These are phyloP conservation scores for Paedocypris sp. DNA, from an alignment of 2,113 vertebrate genomes.

Conservation along the genomic window DNA sequence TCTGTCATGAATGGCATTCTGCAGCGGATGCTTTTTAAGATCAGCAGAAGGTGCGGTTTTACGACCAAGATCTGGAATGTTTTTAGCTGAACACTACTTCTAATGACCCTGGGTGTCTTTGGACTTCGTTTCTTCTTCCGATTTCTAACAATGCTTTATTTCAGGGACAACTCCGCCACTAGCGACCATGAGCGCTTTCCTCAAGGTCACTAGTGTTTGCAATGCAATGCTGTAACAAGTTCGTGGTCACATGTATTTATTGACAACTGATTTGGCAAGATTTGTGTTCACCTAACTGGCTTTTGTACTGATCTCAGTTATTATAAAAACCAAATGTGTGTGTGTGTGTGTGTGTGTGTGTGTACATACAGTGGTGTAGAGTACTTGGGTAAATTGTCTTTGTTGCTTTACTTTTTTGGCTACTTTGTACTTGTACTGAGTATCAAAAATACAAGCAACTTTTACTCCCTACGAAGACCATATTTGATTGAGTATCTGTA, in stretches of 20 bases:
- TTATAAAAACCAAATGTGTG: too few relatives aligned
- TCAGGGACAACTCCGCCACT: too few relatives aligned
- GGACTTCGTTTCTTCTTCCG: background rate
- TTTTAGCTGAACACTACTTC: background rate
- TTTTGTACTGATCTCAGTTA: background rate
- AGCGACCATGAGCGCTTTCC: background rate
- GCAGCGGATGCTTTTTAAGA: background rate
- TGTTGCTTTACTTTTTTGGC: too few relatives aligned
- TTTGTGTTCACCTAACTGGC: background rate
- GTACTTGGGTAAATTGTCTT: too few relatives aligned
- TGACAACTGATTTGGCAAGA: background rate
- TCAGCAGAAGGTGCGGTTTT: conserved; percentile 12
- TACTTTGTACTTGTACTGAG: too few relatives aligned
- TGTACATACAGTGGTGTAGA: too few relatives aligned
- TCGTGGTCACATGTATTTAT: background rate
- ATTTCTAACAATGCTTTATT: background rate
- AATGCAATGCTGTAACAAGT: background rate
- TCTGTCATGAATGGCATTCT: background rate
- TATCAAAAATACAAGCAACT: too few relatives aligned
- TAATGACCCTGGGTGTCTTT: background rate
- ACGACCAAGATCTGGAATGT: background rate
- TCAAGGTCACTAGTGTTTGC: background rate
- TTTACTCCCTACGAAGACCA: too few relatives aligned
- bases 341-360: too few relatives aligned
- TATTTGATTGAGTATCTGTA: too few relatives aligned